These are phyloP conservation scores for Progne subis DNA, from an alignment of 2,113 vertebrate species.

Conservation along the genomic window DNA sequence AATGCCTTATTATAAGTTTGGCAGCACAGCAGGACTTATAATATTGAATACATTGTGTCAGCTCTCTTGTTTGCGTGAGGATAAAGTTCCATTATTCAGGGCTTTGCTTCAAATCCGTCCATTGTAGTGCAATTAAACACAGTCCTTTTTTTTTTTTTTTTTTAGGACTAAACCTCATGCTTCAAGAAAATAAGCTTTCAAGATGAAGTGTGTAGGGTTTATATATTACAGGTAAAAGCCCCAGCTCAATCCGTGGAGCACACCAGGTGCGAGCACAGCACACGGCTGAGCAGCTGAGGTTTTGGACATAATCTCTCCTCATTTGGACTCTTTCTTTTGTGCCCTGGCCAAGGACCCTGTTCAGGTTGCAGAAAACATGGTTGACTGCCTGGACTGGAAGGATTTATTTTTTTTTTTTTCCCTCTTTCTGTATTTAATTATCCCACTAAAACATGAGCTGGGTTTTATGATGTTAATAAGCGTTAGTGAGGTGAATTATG, in stretches of 20 bases:
- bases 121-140: conserved; percentile 52
- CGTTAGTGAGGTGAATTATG: not conserved
- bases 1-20: conserved; percentile 29
- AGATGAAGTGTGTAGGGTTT: not conserved
- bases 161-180: not conserved
- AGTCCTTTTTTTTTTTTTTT: not conserved
- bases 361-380: not conserved
- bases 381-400: not conserved
- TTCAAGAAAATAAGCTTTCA: conserved; percentile 17
- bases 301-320: not conserved
- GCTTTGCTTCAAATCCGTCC: conserved; percentile 23
- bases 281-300: accelerated
- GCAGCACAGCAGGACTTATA: conserved; percentile 14
- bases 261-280: not conserved
- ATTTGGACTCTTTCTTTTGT: not conserved
- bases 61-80: conserved; percentile 34
- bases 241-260: accelerated
- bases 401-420: not conserved
- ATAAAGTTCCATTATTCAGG: conserved; percentile 41
- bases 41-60: conserved; percentile 23
- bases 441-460: not conserved
- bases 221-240: not conserved
- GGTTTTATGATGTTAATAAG: not conserved
- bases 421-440: not conserved
- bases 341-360: not conserved